These are phyloP conservation scores for Euthynnus affinis DNA, from an alignment of 2,797 vertebrate genomes.

Conservation along the genomic window DNA sequence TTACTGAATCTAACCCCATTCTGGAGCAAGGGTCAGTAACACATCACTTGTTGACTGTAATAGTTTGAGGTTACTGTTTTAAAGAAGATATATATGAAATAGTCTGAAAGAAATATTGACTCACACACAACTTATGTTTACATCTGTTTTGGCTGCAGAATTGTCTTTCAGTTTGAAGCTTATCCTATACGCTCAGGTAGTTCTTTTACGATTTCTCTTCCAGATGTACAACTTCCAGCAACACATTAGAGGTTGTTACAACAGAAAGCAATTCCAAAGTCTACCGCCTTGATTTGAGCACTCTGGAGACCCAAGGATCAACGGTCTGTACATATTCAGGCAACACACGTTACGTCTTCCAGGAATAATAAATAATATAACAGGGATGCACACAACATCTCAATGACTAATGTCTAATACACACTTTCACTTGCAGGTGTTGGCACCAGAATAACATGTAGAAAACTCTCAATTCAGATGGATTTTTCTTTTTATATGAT, in stretches of 20 bases:
- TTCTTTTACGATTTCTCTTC: conserved; percentile 17
- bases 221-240: conserved; percentile 67
- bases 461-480: too few relatives aligned
- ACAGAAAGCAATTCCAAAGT: conserved; percentile 38
- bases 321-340: conserved; percentile 64
- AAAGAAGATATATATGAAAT: conserved; percentile 6
- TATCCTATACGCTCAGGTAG: not conserved
- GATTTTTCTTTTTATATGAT: too few relatives aligned
- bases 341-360: not conserved
- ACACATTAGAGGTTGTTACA: conserved; percentile 63
- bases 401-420: too few relatives aligned
- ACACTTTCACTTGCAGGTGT: too few relatives aligned
- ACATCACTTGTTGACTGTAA: not conserved
- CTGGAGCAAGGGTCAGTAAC: conserved; percentile 77
- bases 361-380: too few relatives aligned
- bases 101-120: not conserved
- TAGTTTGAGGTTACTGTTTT: not conserved
- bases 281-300: conserved; percentile 72
- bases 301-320: not conserved
- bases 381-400: too few relatives aligned
- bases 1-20: conserved; percentile 33
- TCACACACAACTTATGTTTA: not conserved
- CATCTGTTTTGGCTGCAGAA: conserved; percentile 12
- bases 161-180: not conserved
- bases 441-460: too few relatives aligned